Percentiles rank a stretch among this genome's conserved stretches.
Conservation (phyloP, 2,888 invertebrate genomes). For the Protonemura montana region DNA sequence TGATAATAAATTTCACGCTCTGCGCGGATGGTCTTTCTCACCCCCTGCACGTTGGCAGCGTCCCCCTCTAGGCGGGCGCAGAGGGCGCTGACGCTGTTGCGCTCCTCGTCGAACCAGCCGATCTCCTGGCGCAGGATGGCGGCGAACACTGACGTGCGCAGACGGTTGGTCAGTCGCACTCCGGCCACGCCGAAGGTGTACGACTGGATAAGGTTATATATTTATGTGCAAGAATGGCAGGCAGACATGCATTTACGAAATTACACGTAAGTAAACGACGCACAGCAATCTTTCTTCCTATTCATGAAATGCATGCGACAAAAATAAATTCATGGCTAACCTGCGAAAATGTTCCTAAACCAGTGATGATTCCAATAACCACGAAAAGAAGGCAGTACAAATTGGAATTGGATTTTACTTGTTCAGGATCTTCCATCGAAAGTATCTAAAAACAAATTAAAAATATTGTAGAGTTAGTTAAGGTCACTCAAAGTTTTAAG, state of each 20-base stretch:
- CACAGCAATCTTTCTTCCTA: too few relatives aligned
- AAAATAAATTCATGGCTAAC: constrained; percentile 49
- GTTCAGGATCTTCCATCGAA: constrained; percentile 51
- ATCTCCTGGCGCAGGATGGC: constrained; percentile 68
- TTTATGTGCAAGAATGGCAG: not conserved
- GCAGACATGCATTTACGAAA: too few relatives aligned
- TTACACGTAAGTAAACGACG: too few relatives aligned
- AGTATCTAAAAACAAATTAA: constrained; percentile 51
- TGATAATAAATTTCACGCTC: too few relatives aligned
- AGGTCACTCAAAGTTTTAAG: too few relatives aligned
- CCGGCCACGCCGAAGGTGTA: constrained; percentile 61
- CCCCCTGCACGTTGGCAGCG: constrained; percentile 77
- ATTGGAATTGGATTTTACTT: constrained; percentile 51
- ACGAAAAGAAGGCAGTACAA: constrained; percentile 54
- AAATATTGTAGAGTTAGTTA: not conserved
- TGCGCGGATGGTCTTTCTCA: constrained; percentile 50
- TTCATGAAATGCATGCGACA: not conserved
- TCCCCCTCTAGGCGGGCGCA: constrained; percentile 76
- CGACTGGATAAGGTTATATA: constrained; percentile 56
- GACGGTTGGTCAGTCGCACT: constrained; percentile 59
- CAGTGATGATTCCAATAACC: constrained; percentile 54
- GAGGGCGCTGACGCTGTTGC: constrained; percentile 74
- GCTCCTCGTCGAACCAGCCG: constrained; percentile 74
- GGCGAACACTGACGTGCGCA: constrained; percentile 55
- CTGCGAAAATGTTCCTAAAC: constrained; percentile 54